Conservation (phyloP, 1,140 invertebrate species). For the Drosophila paulistorum region DNA sequence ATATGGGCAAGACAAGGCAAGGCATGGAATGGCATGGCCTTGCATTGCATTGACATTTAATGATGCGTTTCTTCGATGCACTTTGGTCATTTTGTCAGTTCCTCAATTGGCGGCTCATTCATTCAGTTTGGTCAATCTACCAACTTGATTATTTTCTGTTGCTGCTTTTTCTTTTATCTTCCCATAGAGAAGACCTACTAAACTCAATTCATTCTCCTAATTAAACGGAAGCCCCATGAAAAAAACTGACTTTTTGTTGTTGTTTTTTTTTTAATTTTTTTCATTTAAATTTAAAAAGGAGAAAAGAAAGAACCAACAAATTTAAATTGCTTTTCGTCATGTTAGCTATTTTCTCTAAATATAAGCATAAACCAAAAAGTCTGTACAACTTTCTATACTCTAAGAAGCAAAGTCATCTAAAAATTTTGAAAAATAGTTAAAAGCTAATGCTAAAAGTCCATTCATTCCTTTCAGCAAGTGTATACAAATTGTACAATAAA, state of each 20-base stretch:
- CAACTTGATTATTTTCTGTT: background rate
- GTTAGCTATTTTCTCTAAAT: background rate
- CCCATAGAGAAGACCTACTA: conserved; percentile 5
- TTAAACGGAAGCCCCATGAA: background rate
- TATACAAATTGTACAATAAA: background rate
- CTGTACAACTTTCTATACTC: background rate
- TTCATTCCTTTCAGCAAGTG: background rate
- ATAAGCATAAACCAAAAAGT: background rate
- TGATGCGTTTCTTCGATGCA: conserved; percentile 28
- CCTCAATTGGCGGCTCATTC: background rate
- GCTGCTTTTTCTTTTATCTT: background rate
- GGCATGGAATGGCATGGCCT: background rate
- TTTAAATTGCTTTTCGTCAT: background rate
- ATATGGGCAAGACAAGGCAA: too few relatives aligned
- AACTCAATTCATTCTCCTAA: conserved; percentile 6
- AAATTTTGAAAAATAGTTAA: too few relatives aligned
- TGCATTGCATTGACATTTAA: conserved; percentile 49
- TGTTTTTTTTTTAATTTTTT: background rate
- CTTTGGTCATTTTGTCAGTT: conserved; percentile 9
- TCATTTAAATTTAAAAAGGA: background rate
- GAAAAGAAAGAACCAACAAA: background rate
- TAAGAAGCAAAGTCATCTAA: too few relatives aligned
- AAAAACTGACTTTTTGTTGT: background rate
- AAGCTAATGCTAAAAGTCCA: too few relatives aligned
- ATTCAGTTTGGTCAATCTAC: background rate